phyloP scores from a whole-genome alignment of 2,113 vertebrate genomes.

The Desmodus rotundus region DNA sequence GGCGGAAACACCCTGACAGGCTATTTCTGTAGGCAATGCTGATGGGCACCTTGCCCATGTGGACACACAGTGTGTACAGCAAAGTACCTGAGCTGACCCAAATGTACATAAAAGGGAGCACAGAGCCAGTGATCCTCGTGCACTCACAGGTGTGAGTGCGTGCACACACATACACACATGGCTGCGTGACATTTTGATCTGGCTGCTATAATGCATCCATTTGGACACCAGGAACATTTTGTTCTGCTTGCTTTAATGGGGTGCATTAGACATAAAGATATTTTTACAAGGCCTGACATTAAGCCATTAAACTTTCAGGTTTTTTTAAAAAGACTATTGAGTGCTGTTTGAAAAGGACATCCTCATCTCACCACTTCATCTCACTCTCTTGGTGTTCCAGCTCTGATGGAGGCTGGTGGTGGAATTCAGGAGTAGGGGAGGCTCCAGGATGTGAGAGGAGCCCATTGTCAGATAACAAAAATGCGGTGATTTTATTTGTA shows the following conservation, averaged over 20 bases:
- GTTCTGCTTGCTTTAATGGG: constrained; percentile 41
- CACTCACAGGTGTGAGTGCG: background rate
- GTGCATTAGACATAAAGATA: constrained; percentile 6
- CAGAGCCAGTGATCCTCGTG: background rate
- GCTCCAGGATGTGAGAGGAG: background rate
- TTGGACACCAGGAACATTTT: constrained; percentile 40
- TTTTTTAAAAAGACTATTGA: background rate
- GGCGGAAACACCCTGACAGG: background rate
- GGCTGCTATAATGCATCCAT: constrained; percentile 24
- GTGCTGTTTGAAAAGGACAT: background rate
- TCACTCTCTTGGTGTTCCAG: background rate
- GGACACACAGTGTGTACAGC: background rate
- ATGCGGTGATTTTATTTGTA: background rate
- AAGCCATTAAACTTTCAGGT: constrained; percentile 48
- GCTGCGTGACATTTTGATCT: background rate
- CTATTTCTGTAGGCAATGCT: background rate
- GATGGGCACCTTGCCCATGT: background rate
- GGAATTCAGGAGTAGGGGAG: background rate
- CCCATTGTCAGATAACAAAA: background rate
- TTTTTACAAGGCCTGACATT: constrained; percentile 44
- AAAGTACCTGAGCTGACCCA: background rate
- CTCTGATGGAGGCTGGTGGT: background rate
- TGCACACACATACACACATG: accelerated
- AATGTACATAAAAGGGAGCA: background rate
- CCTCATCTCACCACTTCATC: background rate